These are phyloP conservation scores for Latrodectus geometricus DNA, from an alignment of 1,140 invertebrate species.

Conservation along the genomic window DNA sequence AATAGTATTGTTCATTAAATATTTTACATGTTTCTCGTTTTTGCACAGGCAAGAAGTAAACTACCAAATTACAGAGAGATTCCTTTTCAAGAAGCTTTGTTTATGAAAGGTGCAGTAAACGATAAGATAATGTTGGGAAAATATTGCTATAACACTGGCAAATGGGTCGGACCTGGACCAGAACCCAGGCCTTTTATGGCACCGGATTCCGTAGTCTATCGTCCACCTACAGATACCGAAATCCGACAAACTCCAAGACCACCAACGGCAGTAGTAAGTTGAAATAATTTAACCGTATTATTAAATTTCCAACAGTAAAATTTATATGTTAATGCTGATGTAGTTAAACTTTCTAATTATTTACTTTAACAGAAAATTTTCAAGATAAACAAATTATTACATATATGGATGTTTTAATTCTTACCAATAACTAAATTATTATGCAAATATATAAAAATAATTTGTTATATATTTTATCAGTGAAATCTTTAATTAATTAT, in stretches of 20 bases:
- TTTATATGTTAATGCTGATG: too few species aligned
- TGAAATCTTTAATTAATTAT: too few species aligned
- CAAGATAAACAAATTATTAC: too few species aligned
- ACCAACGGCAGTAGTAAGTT: constrained; percentile 47
- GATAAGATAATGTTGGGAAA: constrained; percentile 37
- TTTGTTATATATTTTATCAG: too few species aligned
- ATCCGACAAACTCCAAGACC: constrained; percentile 43
- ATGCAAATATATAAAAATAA: too few species aligned
- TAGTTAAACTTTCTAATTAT: too few species aligned
- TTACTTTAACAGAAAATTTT: too few species aligned
- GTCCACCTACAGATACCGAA: constrained; percentile 42
- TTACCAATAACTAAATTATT: too few species aligned
- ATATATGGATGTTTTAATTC: too few species aligned
- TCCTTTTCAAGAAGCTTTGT: constrained; percentile 54
- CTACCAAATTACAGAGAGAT: constrained; percentile 53
- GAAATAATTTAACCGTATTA: too few species aligned
- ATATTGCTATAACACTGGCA: constrained; percentile 44
- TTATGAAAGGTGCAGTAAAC: constrained; percentile 7
- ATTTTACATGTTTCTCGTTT: not conserved
- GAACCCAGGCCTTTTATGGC: constrained; percentile 15
- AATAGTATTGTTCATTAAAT: not conserved
- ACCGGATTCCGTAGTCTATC: constrained; percentile 26
- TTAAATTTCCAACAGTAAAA: too few species aligned
- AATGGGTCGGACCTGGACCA: constrained; percentile 54
- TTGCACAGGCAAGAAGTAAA: constrained; percentile 29